Evolutionary conservation across 1,140 invertebrate species (phyloP).

Genomic region (Trichonephila inaurata): DNA sequence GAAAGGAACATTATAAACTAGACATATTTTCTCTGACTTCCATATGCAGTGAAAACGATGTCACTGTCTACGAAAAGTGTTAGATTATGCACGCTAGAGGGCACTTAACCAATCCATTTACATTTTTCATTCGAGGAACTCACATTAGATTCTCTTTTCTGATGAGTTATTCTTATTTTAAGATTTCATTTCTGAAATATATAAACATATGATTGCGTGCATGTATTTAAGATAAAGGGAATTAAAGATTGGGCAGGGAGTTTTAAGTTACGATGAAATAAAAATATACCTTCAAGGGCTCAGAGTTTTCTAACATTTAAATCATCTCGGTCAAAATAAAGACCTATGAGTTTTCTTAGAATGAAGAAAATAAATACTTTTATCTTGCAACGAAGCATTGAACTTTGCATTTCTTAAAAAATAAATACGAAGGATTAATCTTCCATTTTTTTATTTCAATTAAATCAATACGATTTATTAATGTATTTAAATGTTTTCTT

Average conservation of each 20-base stretch:
- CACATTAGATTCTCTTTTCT: constrained; percentile 1
- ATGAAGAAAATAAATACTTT: neutral
- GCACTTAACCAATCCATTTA: constrained; percentile 37
- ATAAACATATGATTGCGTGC: neutral
- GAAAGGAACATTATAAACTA: no score
- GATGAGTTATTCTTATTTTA: neutral
- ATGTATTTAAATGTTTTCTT: no score
- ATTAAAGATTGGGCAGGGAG: neutral
- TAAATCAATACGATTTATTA: no score
- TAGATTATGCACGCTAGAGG: constrained; percentile 1
- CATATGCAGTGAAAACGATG: neutral
- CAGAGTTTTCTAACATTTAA: no score
- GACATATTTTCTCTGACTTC: no score
- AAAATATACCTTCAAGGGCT: neutral
- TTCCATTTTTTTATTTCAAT: no score
- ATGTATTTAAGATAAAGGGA: neutral
- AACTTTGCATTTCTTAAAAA: neutral
- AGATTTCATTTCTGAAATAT: neutral
- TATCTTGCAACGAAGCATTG: neutral
- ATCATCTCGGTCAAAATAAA: no score
- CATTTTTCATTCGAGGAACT: constrained; percentile 3
- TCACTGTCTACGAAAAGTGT: neutral
- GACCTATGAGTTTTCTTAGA: no score
- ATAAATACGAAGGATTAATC: no score
- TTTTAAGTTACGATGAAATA: neutral